phyloP scores from a whole-genome alignment of 2,113 vertebrate species.

The Nematolebias whitei region DNA sequence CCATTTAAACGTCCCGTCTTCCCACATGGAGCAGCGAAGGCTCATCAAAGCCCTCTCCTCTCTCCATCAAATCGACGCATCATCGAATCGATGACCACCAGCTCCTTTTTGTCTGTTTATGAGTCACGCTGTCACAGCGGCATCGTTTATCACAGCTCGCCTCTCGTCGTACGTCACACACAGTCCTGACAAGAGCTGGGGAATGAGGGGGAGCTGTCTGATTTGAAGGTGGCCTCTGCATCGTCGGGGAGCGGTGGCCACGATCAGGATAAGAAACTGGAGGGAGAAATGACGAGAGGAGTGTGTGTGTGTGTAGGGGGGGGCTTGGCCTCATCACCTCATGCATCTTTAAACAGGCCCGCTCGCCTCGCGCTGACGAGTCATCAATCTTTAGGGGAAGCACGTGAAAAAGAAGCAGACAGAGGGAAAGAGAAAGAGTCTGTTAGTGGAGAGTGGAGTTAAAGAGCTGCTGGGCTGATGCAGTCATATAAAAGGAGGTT shows the following conservation, averaged over 20 bases:
- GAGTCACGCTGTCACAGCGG: slow-evolving; percentile 19
- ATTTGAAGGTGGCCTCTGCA: slow-evolving; percentile 44
- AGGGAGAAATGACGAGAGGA: slow-evolving; percentile 13
- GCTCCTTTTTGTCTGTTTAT: slow-evolving; percentile 26
- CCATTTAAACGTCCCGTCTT: slow-evolving; percentile 16
- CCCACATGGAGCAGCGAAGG: neutral
- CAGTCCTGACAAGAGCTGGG: slow-evolving; percentile 39
- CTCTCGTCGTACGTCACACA: slow-evolving; percentile 50
- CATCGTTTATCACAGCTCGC: slow-evolving; percentile 51
- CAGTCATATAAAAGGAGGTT: no score
- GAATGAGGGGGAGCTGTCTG: slow-evolving; percentile 30
- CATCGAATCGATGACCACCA: slow-evolving; percentile 44
- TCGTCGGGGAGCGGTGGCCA: slow-evolving; percentile 46
- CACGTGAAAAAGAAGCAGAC: slow-evolving; percentile 56
- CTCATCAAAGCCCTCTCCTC: no score
- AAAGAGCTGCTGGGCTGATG: slow-evolving; percentile 51
- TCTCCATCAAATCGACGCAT: slow-evolving; percentile 13
- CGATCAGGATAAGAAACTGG: slow-evolving; percentile 24
- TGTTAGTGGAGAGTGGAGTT: slow-evolving; percentile 63
- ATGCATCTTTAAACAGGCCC: slow-evolving; percentile 82
- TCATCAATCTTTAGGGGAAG: slow-evolving; percentile 81
- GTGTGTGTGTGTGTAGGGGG: neutral
- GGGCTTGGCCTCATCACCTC: slow-evolving; percentile 74
- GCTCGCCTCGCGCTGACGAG: slow-evolving; percentile 68
- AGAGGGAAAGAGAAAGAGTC: slow-evolving; percentile 50